Percentiles rank a stretch among this genome's conserved stretches.
These are phyloP conservation scores for Mamestra configurata DNA, from an alignment of 1,140 invertebrate genomes.

Conservation along the genomic window DNA sequence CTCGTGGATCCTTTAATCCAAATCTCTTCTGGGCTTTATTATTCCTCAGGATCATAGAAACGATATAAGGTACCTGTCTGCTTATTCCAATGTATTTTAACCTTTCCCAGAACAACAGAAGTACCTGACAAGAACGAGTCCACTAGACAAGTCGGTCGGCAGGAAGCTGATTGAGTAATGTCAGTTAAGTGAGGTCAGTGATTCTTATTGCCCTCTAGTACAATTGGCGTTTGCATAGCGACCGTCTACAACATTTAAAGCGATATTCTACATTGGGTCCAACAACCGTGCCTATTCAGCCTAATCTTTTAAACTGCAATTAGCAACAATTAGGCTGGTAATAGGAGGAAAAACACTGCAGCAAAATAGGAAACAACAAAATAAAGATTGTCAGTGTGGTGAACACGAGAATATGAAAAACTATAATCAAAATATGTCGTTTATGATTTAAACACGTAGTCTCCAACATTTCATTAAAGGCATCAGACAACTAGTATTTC, in stretches of 20 bases:
- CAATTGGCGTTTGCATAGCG: slow-evolving; percentile 55
- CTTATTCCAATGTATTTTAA: neutral
- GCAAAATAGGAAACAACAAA: too few relatives aligned
- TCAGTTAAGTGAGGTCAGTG: slow-evolving; percentile 71
- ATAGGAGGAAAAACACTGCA: too few relatives aligned
- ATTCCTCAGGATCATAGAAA: neutral
- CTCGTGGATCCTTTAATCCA: too few relatives aligned
- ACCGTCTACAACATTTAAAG: slow-evolving; percentile 24
- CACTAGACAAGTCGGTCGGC: slow-evolving; percentile 30
- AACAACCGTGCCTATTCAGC: too few relatives aligned
- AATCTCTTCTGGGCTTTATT: too few relatives aligned
- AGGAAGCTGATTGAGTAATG: slow-evolving; percentile 67
- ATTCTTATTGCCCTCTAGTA: slow-evolving; percentile 62
- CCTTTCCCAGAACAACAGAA: slow-evolving; percentile 23
- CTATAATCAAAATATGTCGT: neutral
- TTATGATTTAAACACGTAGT: neutral
- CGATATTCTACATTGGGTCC: neutral
- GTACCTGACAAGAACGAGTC: slow-evolving; percentile 9
- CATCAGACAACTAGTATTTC: neutral
- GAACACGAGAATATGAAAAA: too few relatives aligned
- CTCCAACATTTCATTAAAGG: neutral
- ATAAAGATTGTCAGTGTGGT: too few relatives aligned
- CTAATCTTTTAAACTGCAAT: too few relatives aligned
- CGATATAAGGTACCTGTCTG: neutral
- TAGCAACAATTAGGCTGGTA: too few relatives aligned